A percentile compares a stretch with the other conserved stretches of the same genome.
Conservation (phyloP, 1,140 invertebrate genomes). For the Pissodes strobi region DNA sequence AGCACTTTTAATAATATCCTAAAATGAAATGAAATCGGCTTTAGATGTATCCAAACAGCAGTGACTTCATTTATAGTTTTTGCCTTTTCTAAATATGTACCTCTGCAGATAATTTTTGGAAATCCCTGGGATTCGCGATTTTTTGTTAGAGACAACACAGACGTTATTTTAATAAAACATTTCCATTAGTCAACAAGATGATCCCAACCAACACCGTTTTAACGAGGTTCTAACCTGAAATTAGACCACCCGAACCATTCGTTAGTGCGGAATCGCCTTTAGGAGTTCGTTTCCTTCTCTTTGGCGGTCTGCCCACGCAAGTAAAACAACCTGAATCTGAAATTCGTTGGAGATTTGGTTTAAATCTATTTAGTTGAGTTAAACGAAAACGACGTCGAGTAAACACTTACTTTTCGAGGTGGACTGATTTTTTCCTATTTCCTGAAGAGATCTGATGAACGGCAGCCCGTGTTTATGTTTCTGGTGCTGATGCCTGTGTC, state of each 20-base stretch:
- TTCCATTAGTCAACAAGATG: no score
- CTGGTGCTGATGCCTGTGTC: conserved; percentile 95
- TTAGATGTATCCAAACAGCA: no score
- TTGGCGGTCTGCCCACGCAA: conserved; percentile 23
- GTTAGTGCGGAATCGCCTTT: background rate
- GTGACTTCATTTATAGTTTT: no score
- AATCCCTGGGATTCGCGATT: no score
- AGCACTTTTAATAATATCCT: no score
- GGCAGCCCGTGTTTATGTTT: conserved; percentile 84
- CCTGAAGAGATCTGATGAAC: conserved; percentile 92
- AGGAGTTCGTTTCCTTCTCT: conserved; percentile 6
- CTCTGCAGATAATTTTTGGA: no score
- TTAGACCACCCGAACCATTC: conserved; percentile 10
- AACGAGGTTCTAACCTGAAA: conserved; percentile 25
- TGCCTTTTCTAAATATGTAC: no score
- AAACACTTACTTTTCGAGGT: conserved; percentile 88
- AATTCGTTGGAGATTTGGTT: conserved; percentile 17
- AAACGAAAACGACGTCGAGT: background rate
- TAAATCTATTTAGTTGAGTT: conserved; percentile 6
- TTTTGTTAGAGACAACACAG: no score
- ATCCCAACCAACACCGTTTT: no score
- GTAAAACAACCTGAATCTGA: conserved; percentile 38
- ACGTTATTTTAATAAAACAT: no score
- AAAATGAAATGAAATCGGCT: no score
- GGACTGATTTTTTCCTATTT: conserved; percentile 95